These are phyloP conservation scores for Blennius ocellaris DNA, from an alignment of 2,113 vertebrate species.

Conservation along the genomic window DNA sequence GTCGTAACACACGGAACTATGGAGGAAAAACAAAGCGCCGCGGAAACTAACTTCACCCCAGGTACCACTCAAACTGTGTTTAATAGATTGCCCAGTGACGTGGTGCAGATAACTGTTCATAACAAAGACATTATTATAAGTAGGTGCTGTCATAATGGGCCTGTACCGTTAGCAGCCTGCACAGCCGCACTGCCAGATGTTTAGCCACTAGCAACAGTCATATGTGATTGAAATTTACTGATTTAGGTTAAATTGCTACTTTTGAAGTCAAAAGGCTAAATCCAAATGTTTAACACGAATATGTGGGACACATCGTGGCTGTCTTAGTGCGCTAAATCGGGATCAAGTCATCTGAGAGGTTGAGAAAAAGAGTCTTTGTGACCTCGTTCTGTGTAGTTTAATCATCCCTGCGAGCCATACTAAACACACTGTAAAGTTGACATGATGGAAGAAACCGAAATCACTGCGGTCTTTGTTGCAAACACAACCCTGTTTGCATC, in stretches of 20 bases:
- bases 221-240: neutral
- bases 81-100: neutral
- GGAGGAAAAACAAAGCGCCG: conserved; percentile 51
- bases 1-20: conserved; percentile 49
- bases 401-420: neutral
- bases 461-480: neutral
- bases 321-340: conserved; percentile 21
- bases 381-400: conserved; percentile 9
- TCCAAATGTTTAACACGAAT: too few relatives aligned
- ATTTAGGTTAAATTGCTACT: neutral
- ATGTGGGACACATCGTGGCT: conserved; percentile 6
- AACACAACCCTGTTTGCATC: conserved; percentile 10
- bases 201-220: conserved; percentile 4
- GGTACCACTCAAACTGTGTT: conserved; percentile 35
- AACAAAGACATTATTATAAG: too few relatives aligned
- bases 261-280: neutral
- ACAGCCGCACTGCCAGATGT: conserved; percentile 41
- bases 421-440: neutral
- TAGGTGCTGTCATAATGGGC: too few relatives aligned
- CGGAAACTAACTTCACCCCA: conserved; percentile 38
- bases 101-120: too few relatives aligned
- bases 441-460: too few relatives aligned
- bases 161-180: conserved; percentile 8
- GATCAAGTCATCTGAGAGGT: conserved; percentile 30
- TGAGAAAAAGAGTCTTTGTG: conserved; percentile 17